Base-by-base conservation (phyloP, 2,888 invertebrate species). In the Galerucella pusilla region DNA sequence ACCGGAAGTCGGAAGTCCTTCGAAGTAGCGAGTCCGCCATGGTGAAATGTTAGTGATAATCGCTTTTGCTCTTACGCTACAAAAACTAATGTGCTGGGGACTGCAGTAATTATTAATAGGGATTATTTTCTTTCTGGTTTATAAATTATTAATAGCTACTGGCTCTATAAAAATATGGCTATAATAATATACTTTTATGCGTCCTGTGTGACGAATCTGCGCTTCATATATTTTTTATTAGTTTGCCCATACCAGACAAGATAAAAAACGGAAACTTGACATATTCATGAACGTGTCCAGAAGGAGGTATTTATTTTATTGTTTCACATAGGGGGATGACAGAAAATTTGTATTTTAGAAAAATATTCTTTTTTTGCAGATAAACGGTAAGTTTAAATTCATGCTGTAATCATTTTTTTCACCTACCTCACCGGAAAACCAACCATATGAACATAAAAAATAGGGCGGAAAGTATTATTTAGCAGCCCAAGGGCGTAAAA, bases 1-100 rank as follows among this genome's bases (percentile, higher is more conserved):
- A 80, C 79, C 84, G 86, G 86, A 86, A 86, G 83, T 82, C 83
- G 84, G 85, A 85, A 85, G 84, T 82, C 76, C 81, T 82, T 79
- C 81, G 81, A 80, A 83, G 82, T 82, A 84, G 84, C 78, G 74
- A 73, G 68, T 75, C 77, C 20, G 70, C 77, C 68, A 46, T 75
- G 64, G 75, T 75, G 71, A 80, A 79, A 75, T 79, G 79, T 80
- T 80, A 78, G 80, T 76, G 81, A 81, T 82, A 81, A 81, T 83
- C 81, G 80, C 79, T 80, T 79, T 83, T 83, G 81, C 77, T 78
- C 77, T 77, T 75, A 75, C 76, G 75, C 71, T 70, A 59, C 72
- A 35, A 73, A 75, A 80, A 79, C 80, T 80, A 81, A 81, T 81
- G 80, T 76, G 83, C 83, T 80, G 77, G 83, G 83, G 84, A 79